These are phyloP conservation scores for human DNA, from an alignment of 2,113 vertebrate genomes.

Conservation along the genomic window GRCh38 chr9:119747501-119748000, in stretches of 20 bases:
- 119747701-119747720: background rate
- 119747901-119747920: background rate
- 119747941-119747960: background rate
- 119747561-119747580: background rate
- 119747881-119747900: background rate
- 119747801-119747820: background rate
- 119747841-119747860: background rate
- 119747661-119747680: background rate
- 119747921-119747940: background rate
- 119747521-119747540: background rate
- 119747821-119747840: background rate
- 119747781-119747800: background rate
- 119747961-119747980: background rate
- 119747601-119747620: background rate
- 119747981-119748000: background rate
- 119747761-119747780: background rate
- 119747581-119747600: background rate
- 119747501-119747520: background rate
- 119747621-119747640: background rate
- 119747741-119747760: background rate
- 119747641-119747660: background rate
- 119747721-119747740: background rate
- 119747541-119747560: background rate
- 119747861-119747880: background rate
- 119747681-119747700: background rate